Evolutionary conservation across 2,888 invertebrate genomes (phyloP).

Genomic region (Diarsia mendica): DNA sequence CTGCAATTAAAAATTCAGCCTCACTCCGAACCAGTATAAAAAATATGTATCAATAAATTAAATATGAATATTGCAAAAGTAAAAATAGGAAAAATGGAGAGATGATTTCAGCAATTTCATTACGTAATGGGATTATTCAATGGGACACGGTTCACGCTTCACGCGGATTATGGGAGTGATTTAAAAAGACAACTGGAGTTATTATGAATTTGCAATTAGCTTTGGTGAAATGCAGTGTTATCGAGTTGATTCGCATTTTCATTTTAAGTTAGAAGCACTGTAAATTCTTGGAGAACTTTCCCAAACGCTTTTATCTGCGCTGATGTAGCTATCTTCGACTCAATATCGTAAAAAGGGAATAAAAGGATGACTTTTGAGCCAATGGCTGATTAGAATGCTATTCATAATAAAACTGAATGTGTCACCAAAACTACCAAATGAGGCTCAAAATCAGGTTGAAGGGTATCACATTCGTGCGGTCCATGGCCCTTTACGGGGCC

Average conservation of each 20-base stretch:
- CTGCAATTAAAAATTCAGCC: slow-evolving; percentile 24
- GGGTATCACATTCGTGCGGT: too few relatives aligned
- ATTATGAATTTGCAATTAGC: slow-evolving; percentile 51
- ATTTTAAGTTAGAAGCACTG: slow-evolving; percentile 8
- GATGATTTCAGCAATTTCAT: slow-evolving; percentile 65
- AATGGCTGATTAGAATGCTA: not conserved
- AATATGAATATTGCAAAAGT: slow-evolving; percentile 48
- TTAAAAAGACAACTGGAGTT: slow-evolving; percentile 50
- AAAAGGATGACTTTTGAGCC: slow-evolving; percentile 5
- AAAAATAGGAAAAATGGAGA: slow-evolving; percentile 33
- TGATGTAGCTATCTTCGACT: slow-evolving; percentile 21
- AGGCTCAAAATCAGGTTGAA: not conserved
- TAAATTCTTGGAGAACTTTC: slow-evolving; percentile 38
- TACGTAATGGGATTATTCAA: slow-evolving; percentile 69
- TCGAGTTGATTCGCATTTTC: slow-evolving; percentile 34
- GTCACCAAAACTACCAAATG: not conserved
- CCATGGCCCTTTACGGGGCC: too few relatives aligned
- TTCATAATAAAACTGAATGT: not conserved
- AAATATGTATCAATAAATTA: slow-evolving; percentile 42
- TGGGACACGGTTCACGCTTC: slow-evolving; percentile 60
- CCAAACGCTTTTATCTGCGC: slow-evolving; percentile 20
- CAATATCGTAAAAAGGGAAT: slow-evolving; percentile 16
- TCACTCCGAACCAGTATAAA: slow-evolving; percentile 25
- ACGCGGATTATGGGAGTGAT: slow-evolving; percentile 54
- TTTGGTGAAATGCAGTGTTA: slow-evolving; percentile 38